Evolutionary conservation across 2,113 vertebrate species (phyloP).

Genomic region (Silurus glanis): DNA sequence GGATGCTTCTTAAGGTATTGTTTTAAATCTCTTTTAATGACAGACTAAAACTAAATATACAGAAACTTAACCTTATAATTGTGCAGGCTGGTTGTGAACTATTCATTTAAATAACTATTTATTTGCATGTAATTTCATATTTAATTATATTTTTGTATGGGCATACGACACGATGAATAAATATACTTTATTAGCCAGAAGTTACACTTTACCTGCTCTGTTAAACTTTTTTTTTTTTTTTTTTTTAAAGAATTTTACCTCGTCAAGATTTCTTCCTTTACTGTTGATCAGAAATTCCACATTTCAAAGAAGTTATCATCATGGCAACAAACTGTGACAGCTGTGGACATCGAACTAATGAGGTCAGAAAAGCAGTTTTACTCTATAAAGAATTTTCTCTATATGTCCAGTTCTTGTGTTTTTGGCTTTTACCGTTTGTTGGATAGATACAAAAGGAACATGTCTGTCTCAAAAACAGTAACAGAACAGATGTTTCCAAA

Average conservation of each 20-base stretch:
- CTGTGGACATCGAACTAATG: conserved; percentile 91
- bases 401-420: not conserved
- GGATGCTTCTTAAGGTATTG: not conserved
- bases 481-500: no score
- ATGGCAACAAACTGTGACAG: conserved; percentile 94
- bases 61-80: not conserved
- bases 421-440: no score
- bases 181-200: not conserved
- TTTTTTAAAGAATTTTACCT: not conserved
- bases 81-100: not conserved
- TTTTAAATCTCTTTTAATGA: not conserved
- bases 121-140: no score
- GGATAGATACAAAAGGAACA: no score
- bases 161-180: not conserved
- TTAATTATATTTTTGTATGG: not conserved
- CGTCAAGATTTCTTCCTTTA: conserved; percentile 59
- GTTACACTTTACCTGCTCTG: not conserved
- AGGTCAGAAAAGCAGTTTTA: conserved; percentile 66
- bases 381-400: not conserved
- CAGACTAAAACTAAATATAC: not conserved
- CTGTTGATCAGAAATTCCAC: conserved; percentile 82
- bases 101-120: not conserved
- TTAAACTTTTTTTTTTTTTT: not conserved
- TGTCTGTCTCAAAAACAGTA: no score
- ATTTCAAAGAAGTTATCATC: conserved; percentile 97